Percentiles rank a stretch among this genome's conserved stretches.
These are phyloP conservation scores for Muscicapa adusta DNA, from an alignment of 2,113 vertebrate genomes.

Conservation along the genomic window DNA sequence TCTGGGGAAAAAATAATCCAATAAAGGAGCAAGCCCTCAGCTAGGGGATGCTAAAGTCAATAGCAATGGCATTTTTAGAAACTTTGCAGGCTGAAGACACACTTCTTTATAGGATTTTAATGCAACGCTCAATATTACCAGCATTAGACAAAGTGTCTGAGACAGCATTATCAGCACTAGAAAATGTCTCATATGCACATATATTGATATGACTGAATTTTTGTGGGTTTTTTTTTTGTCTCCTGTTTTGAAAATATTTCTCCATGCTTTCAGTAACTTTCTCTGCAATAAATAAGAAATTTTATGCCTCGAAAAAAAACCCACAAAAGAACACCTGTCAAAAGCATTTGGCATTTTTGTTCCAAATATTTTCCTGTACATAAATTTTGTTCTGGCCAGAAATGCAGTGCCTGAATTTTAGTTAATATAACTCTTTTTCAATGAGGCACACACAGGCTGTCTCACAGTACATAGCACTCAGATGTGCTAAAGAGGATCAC, in stretches of 20 bases:
- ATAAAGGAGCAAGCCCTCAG: slow-evolving; percentile 14
- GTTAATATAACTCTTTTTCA: neutral
- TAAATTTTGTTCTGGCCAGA: neutral
- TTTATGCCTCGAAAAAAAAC: rapidly evolving
- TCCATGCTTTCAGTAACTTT: neutral
- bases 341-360: neutral
- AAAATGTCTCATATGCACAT: neutral
- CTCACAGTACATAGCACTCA: neutral
- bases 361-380: neutral
- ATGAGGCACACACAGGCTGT: neutral
- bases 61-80: slow-evolving; percentile 24
- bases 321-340: neutral
- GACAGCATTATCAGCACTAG: neutral
- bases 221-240: neutral
- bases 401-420: neutral
- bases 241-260: neutral
- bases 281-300: neutral
- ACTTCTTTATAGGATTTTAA: neutral
- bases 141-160: slow-evolving; percentile 10
- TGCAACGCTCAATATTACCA: neutral
- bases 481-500: neutral
- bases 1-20: slow-evolving; percentile 28
- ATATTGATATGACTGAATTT: neutral
- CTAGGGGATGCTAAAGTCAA: slow-evolving; percentile 12
- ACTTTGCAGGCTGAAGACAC: slow-evolving; percentile 8